Percentiles rank a stretch among this genome's conserved stretches.
These are phyloP conservation scores for Phanerotoma sp. DNA, from an alignment of 2,888 invertebrate species.

Conservation along the genomic window DNA sequence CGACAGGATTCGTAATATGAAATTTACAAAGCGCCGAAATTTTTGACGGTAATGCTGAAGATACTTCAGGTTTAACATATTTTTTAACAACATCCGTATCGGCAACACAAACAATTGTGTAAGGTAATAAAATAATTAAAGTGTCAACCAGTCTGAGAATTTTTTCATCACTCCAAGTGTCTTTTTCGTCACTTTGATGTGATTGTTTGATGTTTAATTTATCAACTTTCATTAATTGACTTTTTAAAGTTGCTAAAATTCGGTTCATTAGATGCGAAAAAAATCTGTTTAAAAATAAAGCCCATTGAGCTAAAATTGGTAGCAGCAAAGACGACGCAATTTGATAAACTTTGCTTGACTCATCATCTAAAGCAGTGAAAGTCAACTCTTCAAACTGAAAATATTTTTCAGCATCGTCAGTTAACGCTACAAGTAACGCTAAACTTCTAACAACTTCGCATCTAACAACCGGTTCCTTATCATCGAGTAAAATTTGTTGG, in stretches of 20 bases:
- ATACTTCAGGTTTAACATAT: constrained; percentile 36
- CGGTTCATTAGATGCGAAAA: constrained; percentile 60
- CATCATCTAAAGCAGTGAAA: constrained; percentile 63
- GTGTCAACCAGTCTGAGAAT: constrained; percentile 44
- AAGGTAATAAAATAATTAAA: constrained; percentile 47
- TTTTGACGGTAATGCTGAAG: constrained; percentile 46
- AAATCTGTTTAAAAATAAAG: constrained; percentile 60
- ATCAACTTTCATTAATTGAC: constrained; percentile 42
- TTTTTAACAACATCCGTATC: constrained; percentile 43
- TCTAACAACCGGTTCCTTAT: constrained; percentile 65
- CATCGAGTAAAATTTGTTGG: constrained; percentile 70
- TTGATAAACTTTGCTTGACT: constrained; percentile 60
- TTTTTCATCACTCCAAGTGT: constrained; percentile 44
- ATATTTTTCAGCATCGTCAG: constrained; percentile 69
- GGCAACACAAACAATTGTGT: constrained; percentile 46
- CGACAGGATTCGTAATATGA: constrained; percentile 62
- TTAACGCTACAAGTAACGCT: constrained; percentile 64
- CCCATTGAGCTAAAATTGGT: constrained; percentile 68
- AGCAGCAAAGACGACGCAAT: constrained; percentile 62
- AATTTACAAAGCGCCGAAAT: constrained; percentile 49
- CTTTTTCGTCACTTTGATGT: too few species aligned
- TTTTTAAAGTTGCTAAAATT: constrained; percentile 46
- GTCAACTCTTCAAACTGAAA: constrained; percentile 64
- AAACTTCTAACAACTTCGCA: constrained; percentile 66
- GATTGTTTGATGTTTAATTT: constrained; percentile 35